A percentile compares a stretch with the other conserved stretches of the same genome.
These are phyloP conservation scores for Mythimna ferrago DNA, from an alignment of 2,888 invertebrate genomes.

Conservation along the genomic window DNA sequence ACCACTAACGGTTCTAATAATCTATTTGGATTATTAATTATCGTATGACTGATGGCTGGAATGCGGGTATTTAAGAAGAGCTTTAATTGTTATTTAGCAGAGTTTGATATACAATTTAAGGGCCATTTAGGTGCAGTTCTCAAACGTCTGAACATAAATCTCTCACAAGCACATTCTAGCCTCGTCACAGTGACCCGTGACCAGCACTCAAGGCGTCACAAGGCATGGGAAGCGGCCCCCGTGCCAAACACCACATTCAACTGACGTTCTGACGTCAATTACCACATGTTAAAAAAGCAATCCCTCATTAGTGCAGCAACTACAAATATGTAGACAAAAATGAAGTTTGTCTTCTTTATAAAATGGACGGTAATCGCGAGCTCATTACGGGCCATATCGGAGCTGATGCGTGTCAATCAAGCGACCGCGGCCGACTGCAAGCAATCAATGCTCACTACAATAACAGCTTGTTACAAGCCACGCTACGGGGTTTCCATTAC, in stretches of 20 bases:
- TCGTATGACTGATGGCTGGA: constrained; percentile 55
- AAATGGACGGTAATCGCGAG: constrained; percentile 79
- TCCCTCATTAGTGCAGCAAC: constrained; percentile 74
- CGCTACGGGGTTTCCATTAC: constrained; percentile 82
- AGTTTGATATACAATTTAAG: constrained; percentile 31
- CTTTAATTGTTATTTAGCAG: constrained; percentile 34
- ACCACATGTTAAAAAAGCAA: constrained; percentile 67
- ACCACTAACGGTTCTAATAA: constrained; percentile 71
- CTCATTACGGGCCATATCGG: constrained; percentile 82
- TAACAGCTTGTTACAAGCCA: constrained; percentile 83
- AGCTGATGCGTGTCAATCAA: constrained; percentile 86
- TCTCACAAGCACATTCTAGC: constrained; percentile 63
- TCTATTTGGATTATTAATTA: constrained; percentile 68
- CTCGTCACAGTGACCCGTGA: constrained; percentile 68
- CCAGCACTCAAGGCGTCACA: constrained; percentile 51
- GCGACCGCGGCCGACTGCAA: constrained; percentile 68
- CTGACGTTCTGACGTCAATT: constrained; percentile 72
- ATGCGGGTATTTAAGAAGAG: constrained; percentile 20
- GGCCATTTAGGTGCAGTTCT: constrained; percentile 42
- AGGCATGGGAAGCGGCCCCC: constrained; percentile 58
- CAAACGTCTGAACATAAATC: constrained; percentile 64
- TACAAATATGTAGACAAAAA: constrained; percentile 72
- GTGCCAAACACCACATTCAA: constrained; percentile 64
- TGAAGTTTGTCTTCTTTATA: constrained; percentile 74
- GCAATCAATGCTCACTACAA: constrained; percentile 80